These are phyloP conservation scores for Ophthalmolycus amberensis DNA, from an alignment of 2,113 vertebrate genomes.

Conservation along the genomic window DNA sequence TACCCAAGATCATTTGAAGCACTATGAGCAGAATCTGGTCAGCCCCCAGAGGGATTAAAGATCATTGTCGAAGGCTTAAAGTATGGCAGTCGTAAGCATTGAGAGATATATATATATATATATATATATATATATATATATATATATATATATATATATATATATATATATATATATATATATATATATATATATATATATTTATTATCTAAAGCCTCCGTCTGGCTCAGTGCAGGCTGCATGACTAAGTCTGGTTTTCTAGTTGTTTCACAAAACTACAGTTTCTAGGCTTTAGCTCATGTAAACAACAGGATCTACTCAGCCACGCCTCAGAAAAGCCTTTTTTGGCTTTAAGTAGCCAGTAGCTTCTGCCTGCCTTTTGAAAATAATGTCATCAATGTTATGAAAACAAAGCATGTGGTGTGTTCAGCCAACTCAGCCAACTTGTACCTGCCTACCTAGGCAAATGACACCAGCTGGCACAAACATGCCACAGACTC, in stretches of 20 bases:
- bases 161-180: too few species aligned
- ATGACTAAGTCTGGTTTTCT: background rate
- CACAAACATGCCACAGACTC: too few species aligned
- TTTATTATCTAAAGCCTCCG: background rate
- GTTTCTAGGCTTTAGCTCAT: too few species aligned
- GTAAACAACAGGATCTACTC: background rate
- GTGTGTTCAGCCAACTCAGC: background rate
- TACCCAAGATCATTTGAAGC: slow-evolving; percentile 1
- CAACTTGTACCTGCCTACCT: background rate
- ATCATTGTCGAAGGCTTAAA: background rate
- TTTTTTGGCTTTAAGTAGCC: background rate
- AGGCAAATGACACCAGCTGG: background rate
- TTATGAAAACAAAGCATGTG: background rate
- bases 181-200: too few species aligned
- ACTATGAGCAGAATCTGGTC: background rate
- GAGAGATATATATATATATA: too few species aligned
- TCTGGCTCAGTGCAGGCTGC: slow-evolving; percentile 4
- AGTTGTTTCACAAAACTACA: background rate
- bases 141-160: too few species aligned
- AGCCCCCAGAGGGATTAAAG: background rate
- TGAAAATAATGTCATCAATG: too few species aligned
- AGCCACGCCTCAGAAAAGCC: background rate
- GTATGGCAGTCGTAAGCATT: background rate
- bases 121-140: too few species aligned
- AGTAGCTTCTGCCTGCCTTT: background rate